A percentile compares a stretch with the other conserved stretches of the same genome.
Evolutionary conservation across 2,113 vertebrate genomes (phyloP).

Genomic region (Periophthalmus modestus): DNA sequence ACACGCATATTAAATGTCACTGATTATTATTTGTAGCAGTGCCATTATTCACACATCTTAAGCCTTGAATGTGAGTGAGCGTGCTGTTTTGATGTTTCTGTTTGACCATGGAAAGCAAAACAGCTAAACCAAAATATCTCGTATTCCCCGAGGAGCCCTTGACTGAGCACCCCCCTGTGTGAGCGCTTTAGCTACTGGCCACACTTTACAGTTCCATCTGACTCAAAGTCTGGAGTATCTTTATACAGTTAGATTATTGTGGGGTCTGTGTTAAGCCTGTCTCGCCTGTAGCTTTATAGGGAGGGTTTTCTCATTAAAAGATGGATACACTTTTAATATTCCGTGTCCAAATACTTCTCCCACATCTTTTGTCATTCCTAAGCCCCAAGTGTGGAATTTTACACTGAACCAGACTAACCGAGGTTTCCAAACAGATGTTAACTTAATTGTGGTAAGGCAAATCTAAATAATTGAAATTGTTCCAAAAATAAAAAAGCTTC

Average conservation of each 20-base stretch:
- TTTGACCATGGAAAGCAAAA: not conserved
- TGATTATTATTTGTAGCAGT: not conserved
- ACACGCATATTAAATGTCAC: not conserved
- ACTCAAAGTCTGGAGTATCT: conserved; percentile 44
- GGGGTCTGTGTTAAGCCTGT: conserved; percentile 41
- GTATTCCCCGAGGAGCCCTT: conserved; percentile 39
- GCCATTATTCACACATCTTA: conserved; percentile 20
- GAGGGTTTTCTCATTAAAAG: conserved; percentile 38
- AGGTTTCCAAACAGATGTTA: conserved; percentile 3
- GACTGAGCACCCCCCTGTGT: conserved; percentile 24
- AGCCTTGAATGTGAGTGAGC: conserved; percentile 39
- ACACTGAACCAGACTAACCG: not conserved
- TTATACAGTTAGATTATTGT: conserved; percentile 46
- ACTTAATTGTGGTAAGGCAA: not conserved
- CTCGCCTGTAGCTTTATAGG: conserved; percentile 35
- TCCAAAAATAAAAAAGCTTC: not conserved
- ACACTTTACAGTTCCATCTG: conserved; percentile 36
- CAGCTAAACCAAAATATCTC: not conserved
- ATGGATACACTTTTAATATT: conserved; percentile 38
- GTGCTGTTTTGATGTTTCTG: conserved; percentile 29
- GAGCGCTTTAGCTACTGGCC: conserved; percentile 23
- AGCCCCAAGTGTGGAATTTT: not conserved
- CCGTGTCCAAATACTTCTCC: conserved; percentile 14
- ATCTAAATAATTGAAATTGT: not conserved
- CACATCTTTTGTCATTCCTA: conserved; percentile 27